Base-by-base conservation (phyloP, 1,140 invertebrate species). In the Periplaneta americana region DNA sequence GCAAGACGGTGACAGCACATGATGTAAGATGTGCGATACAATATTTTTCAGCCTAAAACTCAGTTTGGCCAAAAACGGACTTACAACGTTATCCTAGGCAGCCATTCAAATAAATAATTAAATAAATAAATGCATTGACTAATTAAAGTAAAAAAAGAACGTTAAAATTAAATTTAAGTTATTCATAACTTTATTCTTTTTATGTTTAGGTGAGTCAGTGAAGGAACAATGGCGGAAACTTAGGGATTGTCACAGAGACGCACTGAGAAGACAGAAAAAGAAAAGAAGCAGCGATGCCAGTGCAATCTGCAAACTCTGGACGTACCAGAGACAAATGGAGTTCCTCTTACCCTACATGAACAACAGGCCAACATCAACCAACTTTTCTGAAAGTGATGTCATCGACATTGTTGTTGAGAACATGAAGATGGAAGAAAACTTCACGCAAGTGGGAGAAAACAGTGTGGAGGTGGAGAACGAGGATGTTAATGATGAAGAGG, bases 211-310 rank as follows among this genome's bases (percentile, higher is more conserved):
- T 1, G 77, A 79, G 48, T 77, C 36, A 32, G 82, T 74, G 28
- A 84, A 84, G 82, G 36, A 31, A 0, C 15, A 75, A n/a, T 83
- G 84, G 83, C 34, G 75, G 75, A 84, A 83, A 57, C 35, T 84
- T 17, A 76, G 83, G 77, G 78, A 78, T 76, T 79, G 66, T 39
- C 74, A 80, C 33, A 28, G 83, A 80, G 83, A 84, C 74, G 83
- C 84, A 36, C n/a, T 81, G n/a, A 57, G 83, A 82, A 82, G 83
- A n/a, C 82, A 82, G 32, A 33, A 81, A 35, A 81, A 79, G 76
- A 31, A 34, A 37, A 84, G 79, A 83, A 83, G 82, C 39, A 81
- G 83, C 15, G 37, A n/a, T 31, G n/a, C 74, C 11, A 32, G n/a
- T 66, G 22, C 36, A 35, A 74, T 17, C 34, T 36, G 75, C 34